Base-by-base conservation (phyloP, 2,797 vertebrate genomes). In the Siniperca undulata region DNA sequence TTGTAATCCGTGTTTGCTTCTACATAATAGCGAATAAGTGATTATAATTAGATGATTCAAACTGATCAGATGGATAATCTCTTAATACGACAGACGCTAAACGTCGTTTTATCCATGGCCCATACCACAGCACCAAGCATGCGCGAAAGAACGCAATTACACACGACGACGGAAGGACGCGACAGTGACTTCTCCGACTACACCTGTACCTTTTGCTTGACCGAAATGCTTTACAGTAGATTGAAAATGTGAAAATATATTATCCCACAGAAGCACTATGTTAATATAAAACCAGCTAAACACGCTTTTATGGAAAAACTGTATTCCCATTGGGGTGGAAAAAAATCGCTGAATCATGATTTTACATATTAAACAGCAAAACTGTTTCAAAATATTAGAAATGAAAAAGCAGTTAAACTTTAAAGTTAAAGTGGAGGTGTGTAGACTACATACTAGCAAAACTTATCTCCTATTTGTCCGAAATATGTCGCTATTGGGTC, bases 61-160 rank as follows among this genome's bases (percentile, higher is more conserved):
- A 22, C 0, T 1, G 17, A 59, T 10, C 1, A 4, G 7, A 1
- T 12, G 1, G 53, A n/a, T 38, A 27, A 40, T n/a, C 0, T 7
- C 3, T 8, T 11, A 30, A 52, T 20, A 34, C 0, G 9, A 44
- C 0, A 0, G 7, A 0, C 5, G 19, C 1, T 13, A 42, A 4
- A 9, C 1, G n/a, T 46, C 0, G 0, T 34, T 20, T n/a, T 61
- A 24, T 4, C 0, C 2, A 24, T 3, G 2, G 2, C 7, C 10
- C 24, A 5, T 1, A 9, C 0, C 3, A n/a, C 24, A n/a, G 7
- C 16, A 2, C 4, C 14, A 74, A 61, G 24, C 67, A 70, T 64
- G 74, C 62, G 34, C 56, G 44, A 19, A 53, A 3, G 5, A 44
- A 12, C 0, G 0, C 52, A 27, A 40, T 42, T 42, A 2, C 46